A percentile compares a stretch with the other conserved stretches of the same genome.
These are phyloP conservation scores for Scaptomyza pallida DNA, from an alignment of 1,140 invertebrate genomes.

Conservation along the genomic window DNA sequence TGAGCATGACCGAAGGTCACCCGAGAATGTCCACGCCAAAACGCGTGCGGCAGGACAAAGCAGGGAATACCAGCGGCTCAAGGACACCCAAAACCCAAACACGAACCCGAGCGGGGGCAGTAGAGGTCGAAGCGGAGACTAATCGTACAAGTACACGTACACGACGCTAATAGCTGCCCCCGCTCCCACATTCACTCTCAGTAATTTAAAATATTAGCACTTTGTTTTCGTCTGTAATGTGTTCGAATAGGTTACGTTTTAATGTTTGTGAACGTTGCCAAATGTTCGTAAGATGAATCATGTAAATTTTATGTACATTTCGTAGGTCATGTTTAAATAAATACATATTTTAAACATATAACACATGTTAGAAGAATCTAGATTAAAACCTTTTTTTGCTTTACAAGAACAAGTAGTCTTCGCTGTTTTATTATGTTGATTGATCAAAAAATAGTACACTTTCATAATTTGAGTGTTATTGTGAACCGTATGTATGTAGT, in stretches of 20 bases:
- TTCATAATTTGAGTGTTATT: neutral
- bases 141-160: constrained; percentile 10
- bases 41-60: constrained; percentile 37
- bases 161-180: constrained; percentile 20
- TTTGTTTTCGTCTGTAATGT: constrained; percentile 6
- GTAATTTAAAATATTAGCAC: constrained; percentile 14
- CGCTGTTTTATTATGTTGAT: neutral
- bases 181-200: neutral
- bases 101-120: neutral
- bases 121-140: neutral
- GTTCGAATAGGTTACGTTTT: constrained; percentile 13
- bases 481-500: constrained; percentile 14
- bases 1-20: constrained; percentile 59
- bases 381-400: too few species aligned
- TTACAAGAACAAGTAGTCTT: too few species aligned
- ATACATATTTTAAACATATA: constrained; percentile 13
- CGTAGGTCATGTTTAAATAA: constrained; percentile 25
- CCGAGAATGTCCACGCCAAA: constrained; percentile 57
- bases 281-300: constrained; percentile 19
- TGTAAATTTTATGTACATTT: constrained; percentile 40
- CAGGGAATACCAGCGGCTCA: constrained; percentile 10
- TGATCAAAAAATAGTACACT: neutral
- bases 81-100: neutral
- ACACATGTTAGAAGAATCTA: too few species aligned
- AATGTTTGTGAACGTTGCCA: constrained; percentile 11